Evolutionary conservation across 2,888 invertebrate species (phyloP).

Genomic region (Cephus rjabovi): DNA sequence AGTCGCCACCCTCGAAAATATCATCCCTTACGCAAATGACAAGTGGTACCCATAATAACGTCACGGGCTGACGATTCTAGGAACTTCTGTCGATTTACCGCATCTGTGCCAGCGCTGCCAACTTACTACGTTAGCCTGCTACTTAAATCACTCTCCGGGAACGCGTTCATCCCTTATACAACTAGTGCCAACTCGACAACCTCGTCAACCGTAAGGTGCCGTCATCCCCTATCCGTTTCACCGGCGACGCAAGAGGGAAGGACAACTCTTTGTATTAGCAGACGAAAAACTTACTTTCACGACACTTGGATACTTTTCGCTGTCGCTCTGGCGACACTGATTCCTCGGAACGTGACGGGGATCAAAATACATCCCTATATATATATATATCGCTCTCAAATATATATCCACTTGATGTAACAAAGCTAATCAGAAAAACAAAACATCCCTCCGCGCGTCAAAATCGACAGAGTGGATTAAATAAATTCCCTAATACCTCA

Average conservation of each 20-base stretch:
- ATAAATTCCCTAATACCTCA: neutral
- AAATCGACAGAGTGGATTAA: neutral
- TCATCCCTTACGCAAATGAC: slow-evolving; percentile 15
- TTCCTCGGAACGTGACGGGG: neutral
- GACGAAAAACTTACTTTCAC: neutral
- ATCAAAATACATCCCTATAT: neutral
- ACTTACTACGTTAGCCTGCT: slow-evolving; percentile 59
- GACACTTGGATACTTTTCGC: neutral
- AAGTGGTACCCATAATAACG: slow-evolving; percentile 1
- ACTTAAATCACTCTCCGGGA: slow-evolving; percentile 58
- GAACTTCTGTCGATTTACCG: slow-evolving; percentile 65
- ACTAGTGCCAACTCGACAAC: slow-evolving; percentile 26
- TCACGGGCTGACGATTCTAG: slow-evolving; percentile 43
- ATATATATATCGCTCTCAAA: too few species aligned
- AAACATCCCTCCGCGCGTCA: neutral
- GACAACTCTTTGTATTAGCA: neutral
- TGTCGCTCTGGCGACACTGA: neutral
- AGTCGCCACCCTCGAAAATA: neutral
- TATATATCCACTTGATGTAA: too few species aligned
- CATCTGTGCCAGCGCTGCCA: slow-evolving; percentile 61
- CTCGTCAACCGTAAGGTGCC: slow-evolving; percentile 28
- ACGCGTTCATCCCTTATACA: neutral
- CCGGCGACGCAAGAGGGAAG: neutral
- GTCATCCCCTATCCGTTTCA: slow-evolving; percentile 16
- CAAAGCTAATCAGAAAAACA: neutral